phyloP scores from a whole-genome alignment of 2,113 vertebrate species.

The Cyprinodon brontotheroides region DNA sequence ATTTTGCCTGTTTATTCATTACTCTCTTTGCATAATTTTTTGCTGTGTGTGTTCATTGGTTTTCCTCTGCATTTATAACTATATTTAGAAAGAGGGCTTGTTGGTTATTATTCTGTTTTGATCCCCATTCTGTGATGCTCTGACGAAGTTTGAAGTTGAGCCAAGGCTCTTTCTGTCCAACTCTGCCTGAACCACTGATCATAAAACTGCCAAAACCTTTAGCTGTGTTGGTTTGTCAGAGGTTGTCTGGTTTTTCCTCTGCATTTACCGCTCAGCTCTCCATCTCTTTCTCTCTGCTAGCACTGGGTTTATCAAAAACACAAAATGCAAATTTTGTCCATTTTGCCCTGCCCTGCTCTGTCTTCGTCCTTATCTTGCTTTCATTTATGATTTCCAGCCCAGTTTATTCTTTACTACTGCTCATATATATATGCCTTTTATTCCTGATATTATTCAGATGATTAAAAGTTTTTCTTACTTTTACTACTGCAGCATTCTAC shows the following conservation, averaged over 20 bases:
- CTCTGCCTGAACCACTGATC: conserved; percentile 1
- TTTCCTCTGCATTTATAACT: conserved; percentile 15
- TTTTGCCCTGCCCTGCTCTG: too few species aligned
- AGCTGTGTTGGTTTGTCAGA: conserved; percentile 11
- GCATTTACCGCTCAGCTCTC: conserved; percentile 26
- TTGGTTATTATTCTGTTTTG: conserved; percentile 40
- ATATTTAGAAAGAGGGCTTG: conserved; percentile 27
- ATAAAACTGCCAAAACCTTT: conserved; percentile 14
- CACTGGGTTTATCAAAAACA: not conserved
- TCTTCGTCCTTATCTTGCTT: too few species aligned
- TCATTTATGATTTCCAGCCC: too few species aligned
- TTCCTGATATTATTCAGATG: too few species aligned
- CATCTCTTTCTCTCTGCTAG: not conserved
- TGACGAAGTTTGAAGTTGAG: conserved; percentile 38
- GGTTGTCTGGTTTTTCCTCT: conserved; percentile 20
- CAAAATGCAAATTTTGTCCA: not conserved
- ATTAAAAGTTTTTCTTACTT: too few species aligned
- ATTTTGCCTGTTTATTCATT: not conserved
- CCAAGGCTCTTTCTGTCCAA: conserved; percentile 28
- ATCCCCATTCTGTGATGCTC: conserved; percentile 34
- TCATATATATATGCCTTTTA: too few species aligned
- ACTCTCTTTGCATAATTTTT: not conserved
- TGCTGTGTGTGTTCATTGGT: not conserved
- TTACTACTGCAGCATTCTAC: too few species aligned
- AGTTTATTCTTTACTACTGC: too few species aligned